Percentiles rank a stretch among this genome's conserved stretches.
phyloP scores from a whole-genome alignment of 2,113 vertebrate genomes.

The Alligator mississippiensis region DNA sequence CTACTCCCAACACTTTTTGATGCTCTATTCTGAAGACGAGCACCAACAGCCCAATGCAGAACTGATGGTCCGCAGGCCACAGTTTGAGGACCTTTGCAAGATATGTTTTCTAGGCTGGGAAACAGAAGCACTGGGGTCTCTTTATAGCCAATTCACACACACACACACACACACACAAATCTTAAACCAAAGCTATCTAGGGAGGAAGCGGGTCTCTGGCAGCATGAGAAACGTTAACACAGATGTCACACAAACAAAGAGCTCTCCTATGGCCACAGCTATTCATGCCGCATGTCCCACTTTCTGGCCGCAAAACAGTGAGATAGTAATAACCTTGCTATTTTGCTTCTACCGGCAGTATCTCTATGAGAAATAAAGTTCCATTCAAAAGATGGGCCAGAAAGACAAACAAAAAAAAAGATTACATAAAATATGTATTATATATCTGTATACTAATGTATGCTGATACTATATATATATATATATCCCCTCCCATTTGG shows the following conservation, averaged over 20 bases:
- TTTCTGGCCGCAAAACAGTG: background rate
- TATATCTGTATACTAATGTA: too few species aligned
- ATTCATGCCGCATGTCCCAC: background rate
- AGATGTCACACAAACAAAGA: fast-evolving
- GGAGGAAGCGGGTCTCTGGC: background rate
- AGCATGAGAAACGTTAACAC: background rate
- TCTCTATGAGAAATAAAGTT: background rate
- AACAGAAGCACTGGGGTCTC: background rate
- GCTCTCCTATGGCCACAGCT: background rate
- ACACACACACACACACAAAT: background rate
- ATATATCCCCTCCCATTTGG: background rate
- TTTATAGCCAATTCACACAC: background rate
- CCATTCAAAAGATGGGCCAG: background rate
- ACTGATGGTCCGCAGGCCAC: background rate
- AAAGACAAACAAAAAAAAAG: too few species aligned
- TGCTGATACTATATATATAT: too few species aligned
- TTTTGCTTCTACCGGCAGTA: background rate
- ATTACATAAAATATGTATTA: too few species aligned
- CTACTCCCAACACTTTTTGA: background rate
- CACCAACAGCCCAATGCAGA: background rate
- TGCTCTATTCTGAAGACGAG: background rate
- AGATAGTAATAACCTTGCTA: background rate
- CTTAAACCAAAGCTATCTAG: background rate
- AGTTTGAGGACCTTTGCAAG: background rate
- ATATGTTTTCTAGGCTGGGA: constrained; percentile 6